Base-by-base conservation (phyloP, 2,888 invertebrate genomes). In the Chydorus sphaericus region DNA sequence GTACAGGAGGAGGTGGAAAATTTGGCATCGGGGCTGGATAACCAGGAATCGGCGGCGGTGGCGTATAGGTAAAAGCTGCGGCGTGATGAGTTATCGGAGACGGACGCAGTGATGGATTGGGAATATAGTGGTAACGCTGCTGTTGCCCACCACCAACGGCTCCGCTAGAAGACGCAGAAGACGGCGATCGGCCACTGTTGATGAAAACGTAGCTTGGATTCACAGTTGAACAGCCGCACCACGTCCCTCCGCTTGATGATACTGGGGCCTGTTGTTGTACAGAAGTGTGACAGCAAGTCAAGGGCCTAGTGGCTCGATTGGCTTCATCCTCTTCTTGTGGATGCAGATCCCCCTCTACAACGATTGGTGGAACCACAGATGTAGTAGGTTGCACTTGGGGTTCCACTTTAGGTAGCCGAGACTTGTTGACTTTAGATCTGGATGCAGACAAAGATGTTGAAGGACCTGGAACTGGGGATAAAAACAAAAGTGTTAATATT, bases 261-360 rank as follows among this genome's bases (percentile, higher is more conserved):
- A n/a, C n/a, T n/a, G n/a, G n/a, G n/a, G n/a, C n/a, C n/a, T n/a
- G n/a, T n/a, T n/a, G n/a, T n/a, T n/a, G n/a, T n/a, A n/a, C n/a
- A n/a, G n/a, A n/a, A n/a, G n/a, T n/a, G n/a, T n/a, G n/a, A n/a
- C n/a, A n/a, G n/a, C n/a, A n/a, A n/a, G n/a, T n/a, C n/a, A n/a
- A n/a, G n/a, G n/a, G n/a, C n/a, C n/a, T n/a, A n/a, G n/a, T n/a
- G n/a, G 26, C 44, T 4, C 26, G 44, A 14, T 28, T 39, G 4
- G 14, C 51, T 50, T 56, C 38, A 37, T 23, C 18, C n/a, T 39
- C 51, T n/a, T n/a, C n/a, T n/a, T n/a, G n/a, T n/a, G n/a, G n/a
- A n/a, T n/a, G n/a, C n/a, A n/a, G n/a, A n/a, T n/a, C n/a, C n/a
- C n/a, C n/a, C n/a, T n/a, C n/a, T n/a, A n/a, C n/a, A n/a, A n/a